Evolutionary conservation across 2,113 vertebrate species (phyloP).

Genomic region (Thunnus thynnus): DNA sequence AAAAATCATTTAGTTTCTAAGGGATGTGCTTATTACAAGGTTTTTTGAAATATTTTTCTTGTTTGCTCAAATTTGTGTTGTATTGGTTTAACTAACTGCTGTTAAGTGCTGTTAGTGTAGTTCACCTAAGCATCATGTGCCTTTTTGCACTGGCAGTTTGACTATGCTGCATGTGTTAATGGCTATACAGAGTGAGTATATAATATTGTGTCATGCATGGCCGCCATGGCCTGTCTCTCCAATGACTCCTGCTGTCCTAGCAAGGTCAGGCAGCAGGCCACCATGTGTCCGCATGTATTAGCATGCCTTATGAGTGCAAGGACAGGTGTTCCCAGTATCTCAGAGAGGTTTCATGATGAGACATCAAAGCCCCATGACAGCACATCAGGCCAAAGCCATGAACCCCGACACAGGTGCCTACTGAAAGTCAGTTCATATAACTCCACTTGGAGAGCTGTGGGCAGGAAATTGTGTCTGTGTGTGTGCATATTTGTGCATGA

Average conservation of each 20-base stretch:
- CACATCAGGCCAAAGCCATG: conserved; percentile 67
- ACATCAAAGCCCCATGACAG: conserved; percentile 66
- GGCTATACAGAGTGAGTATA: conserved; percentile 69
- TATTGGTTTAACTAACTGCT: conserved; percentile 11
- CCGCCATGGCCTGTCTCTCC: conserved; percentile 52
- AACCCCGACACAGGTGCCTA: conserved; percentile 52
- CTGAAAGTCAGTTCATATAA: conserved; percentile 58
- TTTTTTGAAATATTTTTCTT: conserved; percentile 18
- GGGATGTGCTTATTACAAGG: conserved; percentile 16
- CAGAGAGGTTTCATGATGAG: conserved; percentile 73
- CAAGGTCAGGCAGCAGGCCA: conserved; percentile 82
- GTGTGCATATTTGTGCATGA: background rate
- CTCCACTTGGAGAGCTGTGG: conserved; percentile 18
- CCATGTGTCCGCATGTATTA: conserved; percentile 83
- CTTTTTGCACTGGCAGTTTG: conserved; percentile 28
- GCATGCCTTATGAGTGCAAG: conserved; percentile 78
- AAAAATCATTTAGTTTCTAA: conserved; percentile 23
- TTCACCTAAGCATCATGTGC: conserved; percentile 5
- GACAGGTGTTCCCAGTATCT: conserved; percentile 80
- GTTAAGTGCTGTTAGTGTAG: conserved; percentile 8
- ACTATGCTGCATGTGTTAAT: conserved; percentile 49
- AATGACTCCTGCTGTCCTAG: conserved; percentile 75
- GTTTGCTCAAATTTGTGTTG: conserved; percentile 33
- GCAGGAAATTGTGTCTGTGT: background rate
- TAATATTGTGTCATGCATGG: conserved; percentile 70